A percentile compares a stretch with the other conserved stretches of the same genome.
phyloP scores from a whole-genome alignment of 2,113 vertebrate genomes.

The Gorsachius goisagi region DNA sequence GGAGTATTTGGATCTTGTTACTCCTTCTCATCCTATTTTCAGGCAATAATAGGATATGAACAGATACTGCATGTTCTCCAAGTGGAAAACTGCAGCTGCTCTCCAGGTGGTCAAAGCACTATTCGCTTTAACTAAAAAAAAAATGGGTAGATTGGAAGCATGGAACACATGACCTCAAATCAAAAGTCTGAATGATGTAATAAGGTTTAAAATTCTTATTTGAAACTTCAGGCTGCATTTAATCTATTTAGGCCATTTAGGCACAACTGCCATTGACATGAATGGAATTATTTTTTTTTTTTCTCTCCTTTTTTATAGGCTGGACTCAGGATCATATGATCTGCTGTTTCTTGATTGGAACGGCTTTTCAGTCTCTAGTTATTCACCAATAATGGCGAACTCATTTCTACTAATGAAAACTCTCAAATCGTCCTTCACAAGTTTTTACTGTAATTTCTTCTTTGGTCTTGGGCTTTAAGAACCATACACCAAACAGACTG shows the following conservation, averaged over 20 bases:
- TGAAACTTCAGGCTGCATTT: background rate
- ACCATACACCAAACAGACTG: background rate
- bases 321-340: background rate
- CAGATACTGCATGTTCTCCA: background rate
- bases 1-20: background rate
- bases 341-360: background rate
- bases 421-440: background rate
- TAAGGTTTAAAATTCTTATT: background rate
- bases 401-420: background rate
- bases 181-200: background rate
- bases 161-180: background rate
- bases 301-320: background rate
- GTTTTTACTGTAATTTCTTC: background rate
- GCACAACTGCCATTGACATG: background rate
- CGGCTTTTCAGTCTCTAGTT: background rate
- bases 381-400: background rate
- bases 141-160: background rate
- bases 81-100: background rate
- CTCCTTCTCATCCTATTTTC: background rate
- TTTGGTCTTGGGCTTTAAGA: conserved; percentile 9
- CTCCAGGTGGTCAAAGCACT: background rate
- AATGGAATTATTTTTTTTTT: background rate
- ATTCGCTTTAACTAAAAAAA: background rate
- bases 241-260: background rate
- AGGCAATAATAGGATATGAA: background rate